phyloP scores from a whole-genome alignment of 1,140 invertebrate species.

The Leptopilina clavipes region DNA sequence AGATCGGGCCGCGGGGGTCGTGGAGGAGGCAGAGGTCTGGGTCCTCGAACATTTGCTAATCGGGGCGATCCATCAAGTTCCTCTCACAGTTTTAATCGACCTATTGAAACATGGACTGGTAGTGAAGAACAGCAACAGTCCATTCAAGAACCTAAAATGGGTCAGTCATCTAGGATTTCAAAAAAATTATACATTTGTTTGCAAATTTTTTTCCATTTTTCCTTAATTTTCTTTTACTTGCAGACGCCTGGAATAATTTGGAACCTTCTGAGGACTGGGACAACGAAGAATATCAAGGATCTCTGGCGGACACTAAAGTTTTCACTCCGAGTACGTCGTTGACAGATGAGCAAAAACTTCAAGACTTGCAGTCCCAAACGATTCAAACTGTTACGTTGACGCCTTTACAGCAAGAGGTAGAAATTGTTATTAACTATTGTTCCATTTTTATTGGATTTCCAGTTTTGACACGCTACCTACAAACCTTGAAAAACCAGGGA shows the following conservation, averaged over 20 bases:
- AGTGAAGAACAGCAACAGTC: conserved; percentile 71
- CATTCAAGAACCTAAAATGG: conserved; percentile 70
- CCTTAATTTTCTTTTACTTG: conserved; percentile 44
- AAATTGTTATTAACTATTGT: too few relatives aligned
- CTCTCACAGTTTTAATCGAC: conserved; percentile 69
- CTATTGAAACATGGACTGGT: conserved; percentile 74
- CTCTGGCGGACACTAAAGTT: conserved; percentile 94
- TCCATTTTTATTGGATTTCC: conserved; percentile 35
- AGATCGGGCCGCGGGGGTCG: conserved; percentile 75
- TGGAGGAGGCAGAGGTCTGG: conserved; percentile 77
- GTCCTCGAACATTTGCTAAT: conserved; percentile 74
- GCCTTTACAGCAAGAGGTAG: conserved; percentile 60
- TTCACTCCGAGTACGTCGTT: conserved; percentile 84
- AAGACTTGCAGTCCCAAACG: conserved; percentile 57
- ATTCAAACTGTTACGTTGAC: conserved; percentile 58
- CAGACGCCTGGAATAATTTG: conserved; percentile 81
- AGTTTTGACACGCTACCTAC: too few relatives aligned
- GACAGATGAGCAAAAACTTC: conserved; percentile 61
- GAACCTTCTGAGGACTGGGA: conserved; percentile 91
- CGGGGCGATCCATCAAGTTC: conserved; percentile 68
- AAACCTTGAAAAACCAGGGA: too few relatives aligned
- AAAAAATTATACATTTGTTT: too few relatives aligned
- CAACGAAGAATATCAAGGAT: conserved; percentile 95
- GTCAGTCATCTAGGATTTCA: too few relatives aligned
- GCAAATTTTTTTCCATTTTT: too few relatives aligned